phyloP scores from a whole-genome alignment of 2,113 vertebrate species.

The Laticauda colubrina region DNA sequence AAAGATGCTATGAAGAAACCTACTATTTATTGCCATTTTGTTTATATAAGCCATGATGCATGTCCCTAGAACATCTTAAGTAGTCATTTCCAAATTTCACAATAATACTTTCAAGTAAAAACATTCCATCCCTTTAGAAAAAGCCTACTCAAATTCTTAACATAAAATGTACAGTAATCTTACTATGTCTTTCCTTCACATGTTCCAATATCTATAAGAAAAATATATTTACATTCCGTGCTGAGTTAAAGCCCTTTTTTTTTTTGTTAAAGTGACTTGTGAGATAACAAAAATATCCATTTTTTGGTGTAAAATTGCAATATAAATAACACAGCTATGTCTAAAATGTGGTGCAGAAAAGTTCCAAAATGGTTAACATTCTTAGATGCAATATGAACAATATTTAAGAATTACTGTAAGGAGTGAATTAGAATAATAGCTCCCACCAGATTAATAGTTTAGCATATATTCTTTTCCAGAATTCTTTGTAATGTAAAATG shows the following conservation, averaged over 20 bases:
- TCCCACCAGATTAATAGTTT: background rate
- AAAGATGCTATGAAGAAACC: background rate
- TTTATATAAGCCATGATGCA: background rate
- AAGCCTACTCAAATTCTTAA: background rate
- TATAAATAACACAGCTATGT: background rate
- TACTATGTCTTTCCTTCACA: too few species aligned
- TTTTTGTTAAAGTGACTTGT: conserved; percentile 5
- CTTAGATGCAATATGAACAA: conserved; percentile 1
- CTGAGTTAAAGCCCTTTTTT: background rate
- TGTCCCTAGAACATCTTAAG: background rate
- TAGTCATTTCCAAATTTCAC: background rate
- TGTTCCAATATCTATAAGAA: background rate
- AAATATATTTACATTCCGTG: background rate
- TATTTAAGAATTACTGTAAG: background rate
- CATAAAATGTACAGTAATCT: background rate
- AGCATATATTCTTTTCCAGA: background rate
- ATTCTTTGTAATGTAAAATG: background rate
- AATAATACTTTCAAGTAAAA: background rate
- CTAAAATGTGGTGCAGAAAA: background rate
- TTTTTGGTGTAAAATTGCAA: background rate
- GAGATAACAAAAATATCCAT: background rate
- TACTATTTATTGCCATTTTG: background rate
- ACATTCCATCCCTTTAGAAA: background rate
- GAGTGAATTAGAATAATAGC: background rate
- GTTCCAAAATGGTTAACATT: background rate